A percentile compares a stretch with the other conserved stretches of the same genome.
phyloP scores from a whole-genome alignment of 2,113 vertebrate genomes.

The Scomber colias region DNA sequence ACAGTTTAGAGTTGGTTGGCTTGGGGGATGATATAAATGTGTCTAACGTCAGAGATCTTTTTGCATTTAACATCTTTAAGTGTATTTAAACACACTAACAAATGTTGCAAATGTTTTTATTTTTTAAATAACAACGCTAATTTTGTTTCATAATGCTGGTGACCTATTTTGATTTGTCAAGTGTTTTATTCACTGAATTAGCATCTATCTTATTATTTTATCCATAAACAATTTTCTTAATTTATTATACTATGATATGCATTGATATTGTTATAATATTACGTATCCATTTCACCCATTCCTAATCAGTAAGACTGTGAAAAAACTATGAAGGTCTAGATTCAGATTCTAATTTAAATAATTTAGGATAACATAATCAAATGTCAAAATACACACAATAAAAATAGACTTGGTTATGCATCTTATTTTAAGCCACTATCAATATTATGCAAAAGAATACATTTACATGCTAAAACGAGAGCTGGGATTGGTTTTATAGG shows the following conservation, averaged over 20 bases:
- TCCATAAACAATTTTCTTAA: not conserved
- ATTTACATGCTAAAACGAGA: not conserved
- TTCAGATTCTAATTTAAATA: not conserved
- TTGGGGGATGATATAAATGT: not conserved
- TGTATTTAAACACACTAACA: not conserved
- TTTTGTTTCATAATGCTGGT: not conserved
- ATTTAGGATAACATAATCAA: not conserved
- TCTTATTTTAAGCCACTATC: not conserved
- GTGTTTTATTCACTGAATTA: too few relatives aligned
- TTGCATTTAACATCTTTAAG: not conserved
- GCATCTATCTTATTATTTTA: not conserved
- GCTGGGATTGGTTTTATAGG: not conserved
- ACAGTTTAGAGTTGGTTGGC: not conserved
- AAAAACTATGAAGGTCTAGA: conserved; percentile 1
- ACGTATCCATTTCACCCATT: not conserved
- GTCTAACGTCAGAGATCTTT: not conserved
- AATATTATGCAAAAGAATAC: not conserved
- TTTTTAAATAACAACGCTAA: too few relatives aligned
- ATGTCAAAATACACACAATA: not conserved
- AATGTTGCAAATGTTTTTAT: not conserved
- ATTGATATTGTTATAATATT: not conserved
- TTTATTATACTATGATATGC: not conserved
- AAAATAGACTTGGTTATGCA: not conserved
- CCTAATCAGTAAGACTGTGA: too few relatives aligned
- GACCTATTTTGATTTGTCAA: not conserved